Evolutionary conservation across 2,113 vertebrate species (phyloP), one percentile per base, ranked within the genome.

Genomic region (Prietella phreatophila): DNA sequence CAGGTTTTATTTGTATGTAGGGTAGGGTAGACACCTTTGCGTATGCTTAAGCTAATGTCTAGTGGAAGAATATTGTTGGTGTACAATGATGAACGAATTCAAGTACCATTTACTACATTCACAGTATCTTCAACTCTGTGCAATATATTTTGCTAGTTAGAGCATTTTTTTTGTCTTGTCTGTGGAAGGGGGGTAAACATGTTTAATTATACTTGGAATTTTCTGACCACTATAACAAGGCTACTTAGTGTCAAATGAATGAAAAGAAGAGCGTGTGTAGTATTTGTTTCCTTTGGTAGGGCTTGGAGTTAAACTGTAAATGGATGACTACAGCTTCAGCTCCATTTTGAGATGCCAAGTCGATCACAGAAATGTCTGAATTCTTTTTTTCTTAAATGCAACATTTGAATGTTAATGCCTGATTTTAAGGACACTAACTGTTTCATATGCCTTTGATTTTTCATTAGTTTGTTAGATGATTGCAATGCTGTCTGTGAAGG

Each of bases 11-110:
- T 91, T 61, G 83, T 93, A 89, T 93, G 92, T 92, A 87, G 92
- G 89, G 90, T 91, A 86, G 89, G 92, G 86, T 90, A 90, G 61
- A 87, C 92, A 92, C 91, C 93, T 91, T 87, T 92, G 90, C 63
- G 90, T 94, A 85, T 91, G 91, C 76, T 60, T 89, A 85, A 91
- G 92, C 93, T 90, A 93, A 90, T 88, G 79, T 71, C 60, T 90
- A 92, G 85, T 91, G 82, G 84, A 73, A 87, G 81, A 73, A 76
- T 60, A 67, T 82, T 56, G 5, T 63, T 22, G n/a, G 63, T 87
- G 63, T 87, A 82, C 42, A 87, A 79, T 71, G 73, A 50, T 50
- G 85, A 88, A 84, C 0, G 50, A 88, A 17, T 82, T 53, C 73
- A 84, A 65, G 22, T 85, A 87, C 53, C 80, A 13, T 63, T 84